Conservation (phyloP, 2,113 vertebrate species). For the Percopsis transmontana region DNA sequence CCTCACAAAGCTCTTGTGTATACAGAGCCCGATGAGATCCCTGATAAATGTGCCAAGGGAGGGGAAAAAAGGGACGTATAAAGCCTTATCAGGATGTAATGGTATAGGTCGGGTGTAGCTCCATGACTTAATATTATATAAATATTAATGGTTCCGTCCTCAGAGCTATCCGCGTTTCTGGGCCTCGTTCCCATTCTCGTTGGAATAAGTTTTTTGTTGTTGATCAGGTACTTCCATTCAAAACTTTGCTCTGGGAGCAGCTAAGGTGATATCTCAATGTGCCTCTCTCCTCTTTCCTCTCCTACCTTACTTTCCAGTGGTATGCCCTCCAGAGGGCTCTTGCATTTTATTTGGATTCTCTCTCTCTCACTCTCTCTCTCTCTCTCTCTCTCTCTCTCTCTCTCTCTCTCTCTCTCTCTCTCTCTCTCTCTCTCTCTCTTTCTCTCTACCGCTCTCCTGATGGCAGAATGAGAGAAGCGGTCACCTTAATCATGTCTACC, state of each 20-base stretch:
- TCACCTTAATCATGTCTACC: conserved; percentile 55
- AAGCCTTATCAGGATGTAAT: conserved; percentile 71
- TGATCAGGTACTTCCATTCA: conserved; percentile 27
- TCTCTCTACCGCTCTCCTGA: neutral
- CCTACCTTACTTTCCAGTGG: conserved; percentile 8
- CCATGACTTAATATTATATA: conserved; percentile 35
- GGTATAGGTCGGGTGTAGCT: conserved; percentile 50
- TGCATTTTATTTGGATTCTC: conserved; percentile 29
- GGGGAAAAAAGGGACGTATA: conserved; percentile 48
- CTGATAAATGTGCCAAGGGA: conserved; percentile 66
- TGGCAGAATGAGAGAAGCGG: no score
- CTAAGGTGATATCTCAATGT: conserved; percentile 37
- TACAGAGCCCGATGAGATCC: conserved; percentile 58
- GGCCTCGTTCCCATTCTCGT: conserved; percentile 47
- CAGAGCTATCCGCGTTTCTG: conserved; percentile 41
- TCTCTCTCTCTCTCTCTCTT: no score
- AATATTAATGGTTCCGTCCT: conserved; percentile 68
- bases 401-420: neutral
- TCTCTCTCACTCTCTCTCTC: conserved; percentile 8
- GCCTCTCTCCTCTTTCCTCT: conserved; percentile 10
- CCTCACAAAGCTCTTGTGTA: conserved; percentile 57
- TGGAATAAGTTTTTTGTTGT: conserved; percentile 39
- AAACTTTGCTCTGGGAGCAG: conserved; percentile 44
- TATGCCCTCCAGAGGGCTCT: conserved; percentile 18
- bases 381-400: conserved; percentile 1